phyloP scores from a whole-genome alignment of 2,113 vertebrate species.

The Ifrita kowaldi region DNA sequence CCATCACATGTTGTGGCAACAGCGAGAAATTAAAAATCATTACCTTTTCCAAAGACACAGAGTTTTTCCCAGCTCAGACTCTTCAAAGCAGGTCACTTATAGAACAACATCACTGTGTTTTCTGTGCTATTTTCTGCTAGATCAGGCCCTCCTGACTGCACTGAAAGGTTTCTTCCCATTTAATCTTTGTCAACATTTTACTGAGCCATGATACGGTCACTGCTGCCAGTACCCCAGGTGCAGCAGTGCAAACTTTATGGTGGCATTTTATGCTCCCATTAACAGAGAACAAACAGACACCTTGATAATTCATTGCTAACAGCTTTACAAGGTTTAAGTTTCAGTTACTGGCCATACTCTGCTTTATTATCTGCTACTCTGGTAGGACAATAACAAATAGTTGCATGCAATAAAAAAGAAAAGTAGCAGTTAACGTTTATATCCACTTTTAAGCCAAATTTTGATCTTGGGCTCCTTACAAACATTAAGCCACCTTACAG shows the following conservation, averaged over 20 bases:
- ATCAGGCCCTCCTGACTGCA: neutral
- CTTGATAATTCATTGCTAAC: conserved; percentile 55
- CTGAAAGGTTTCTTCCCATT: neutral
- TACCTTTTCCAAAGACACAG: neutral
- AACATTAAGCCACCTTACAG: neutral
- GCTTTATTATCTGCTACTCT: conserved; percentile 35
- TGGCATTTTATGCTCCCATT: conserved; percentile 54
- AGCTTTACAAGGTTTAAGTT: conserved; percentile 68
- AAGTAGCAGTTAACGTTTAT: neutral
- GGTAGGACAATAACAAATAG: neutral
- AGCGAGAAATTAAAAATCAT: neutral
- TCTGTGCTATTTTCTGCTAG: neutral
- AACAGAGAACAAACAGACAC: conserved; percentile 72
- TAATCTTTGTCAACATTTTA: neutral
- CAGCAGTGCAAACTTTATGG: conserved; percentile 53
- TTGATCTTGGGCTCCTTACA: neutral
- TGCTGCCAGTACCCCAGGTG: conserved; percentile 33
- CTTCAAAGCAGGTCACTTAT: neutral
- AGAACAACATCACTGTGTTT: neutral
- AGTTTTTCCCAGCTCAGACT: neutral
- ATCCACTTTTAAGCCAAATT: neutral
- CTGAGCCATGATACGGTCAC: neutral
- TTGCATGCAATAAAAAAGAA: neutral
- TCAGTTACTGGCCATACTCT: conserved; percentile 61
- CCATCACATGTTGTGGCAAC: neutral